Base-by-base conservation (phyloP, 2,797 vertebrate species). In the Crenuchus spilurus region DNA sequence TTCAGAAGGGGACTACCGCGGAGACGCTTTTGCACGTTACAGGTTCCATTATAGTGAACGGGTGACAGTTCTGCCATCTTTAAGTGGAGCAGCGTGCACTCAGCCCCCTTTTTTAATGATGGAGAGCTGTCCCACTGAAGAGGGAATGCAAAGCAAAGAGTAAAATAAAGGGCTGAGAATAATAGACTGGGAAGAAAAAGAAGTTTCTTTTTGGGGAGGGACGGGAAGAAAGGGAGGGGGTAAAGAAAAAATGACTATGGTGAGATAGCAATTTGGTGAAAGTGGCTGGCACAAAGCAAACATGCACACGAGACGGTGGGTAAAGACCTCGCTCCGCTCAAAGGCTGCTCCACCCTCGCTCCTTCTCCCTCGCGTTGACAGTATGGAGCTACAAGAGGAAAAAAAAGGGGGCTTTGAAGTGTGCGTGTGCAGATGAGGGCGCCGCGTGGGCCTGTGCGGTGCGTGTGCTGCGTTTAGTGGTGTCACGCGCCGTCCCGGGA, bases 311-410 rank as follows among this genome's bases (percentile, higher is more conserved):
- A 92, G 88, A 88, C 80, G 86, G 37, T 82, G 86, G 88, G 88
- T 88, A 91, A 92, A 92, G 90, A 91, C 89, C 92, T 83, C 71
- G 73, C 72, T 78, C 85, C 75, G 85, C 90, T 92, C 91, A 93
- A 92, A 92, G 86, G 84, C 87, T 88, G 89, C 88, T 88, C 89
- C 90, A 90, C 89, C 89, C 89, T 90, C 86, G 80, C 69, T 77
- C 65, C 48, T 26, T 75, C 85, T 85, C 84, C 90, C 89, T 85
- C 84, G 88, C 89, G 90, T 91, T 92, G 91, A 94, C 92, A 91
- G 90, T 91, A 88, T 30, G 54, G 88, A 88, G 90, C 88, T 91
- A 87, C 89, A 92, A 87, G 54, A 33, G 54, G 3, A 13, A 8
- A 18, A 57, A 57, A 57, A 74, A 92, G 90, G 87, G 88, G 85